Base-by-base conservation (phyloP, 2,797 vertebrate species). In the Thaleichthys pacificus region DNA sequence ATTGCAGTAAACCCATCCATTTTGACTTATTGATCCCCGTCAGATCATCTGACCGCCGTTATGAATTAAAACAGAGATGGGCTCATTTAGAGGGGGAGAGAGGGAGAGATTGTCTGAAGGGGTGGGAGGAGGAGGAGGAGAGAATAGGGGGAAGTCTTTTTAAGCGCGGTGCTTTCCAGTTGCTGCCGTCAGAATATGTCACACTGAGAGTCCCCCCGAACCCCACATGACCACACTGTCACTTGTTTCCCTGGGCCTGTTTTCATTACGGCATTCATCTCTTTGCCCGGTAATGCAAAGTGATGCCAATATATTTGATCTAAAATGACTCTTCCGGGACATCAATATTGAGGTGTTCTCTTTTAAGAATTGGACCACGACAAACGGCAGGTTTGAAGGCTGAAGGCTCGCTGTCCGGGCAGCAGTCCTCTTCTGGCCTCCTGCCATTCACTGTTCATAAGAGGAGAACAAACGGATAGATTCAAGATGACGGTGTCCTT, bases 11-110 rank as follows among this genome's bases (percentile, higher is more conserved):
- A 77, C 72, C 73, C 84, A 81, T 91, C 78, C 83, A 85, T 91
- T 89, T 83, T 42, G 17, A 90, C 87, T 91, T 86, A 90, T 91
- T 89, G 88, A 92, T 90, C 86, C 87, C 77, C 76, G 82, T 86
- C 73, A 83, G 70, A 62, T 17, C 70, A 64, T 17, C 70, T 85
- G 84, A 86, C 78, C 77, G 86, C 71, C 68, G 86, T 90, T 88
- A 91, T 93, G 91, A 89, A 93, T 93, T 92, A 88, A 90, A 90
- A 91, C 82, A 79, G 82, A 88, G 86, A 88, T 82, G 83, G 81
- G 85, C 86, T 91, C 89, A 92, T 92, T 92, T 90, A 88, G 80
- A 76, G 9, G 60, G 24, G 60, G 6, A 26, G 60, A 61, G 60
- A 9, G 11, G 24, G 26, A 28, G 14, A 28, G 2, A 26, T 12